Percentiles rank a stretch among this genome's conserved stretches.
Conservation (phyloP, 2,888 invertebrate species). For the Augochlorella aurata region DNA sequence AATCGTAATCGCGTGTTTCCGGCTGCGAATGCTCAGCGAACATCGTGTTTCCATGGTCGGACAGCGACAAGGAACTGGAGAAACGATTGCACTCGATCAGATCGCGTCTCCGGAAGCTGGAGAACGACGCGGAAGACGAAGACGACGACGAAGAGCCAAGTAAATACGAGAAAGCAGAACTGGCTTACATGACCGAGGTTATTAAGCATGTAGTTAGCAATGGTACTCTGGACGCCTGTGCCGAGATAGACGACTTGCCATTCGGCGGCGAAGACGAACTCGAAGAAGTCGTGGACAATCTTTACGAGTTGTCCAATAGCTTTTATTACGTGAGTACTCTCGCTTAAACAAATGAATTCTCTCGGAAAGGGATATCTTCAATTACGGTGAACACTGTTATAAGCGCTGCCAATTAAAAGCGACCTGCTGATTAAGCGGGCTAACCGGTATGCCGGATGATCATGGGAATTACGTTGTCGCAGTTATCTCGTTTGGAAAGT, state of each 20-base stretch:
- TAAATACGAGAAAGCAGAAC: constrained; percentile 76
- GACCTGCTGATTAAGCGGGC: neutral
- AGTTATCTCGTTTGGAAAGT: constrained; percentile 55
- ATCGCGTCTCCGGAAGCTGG: constrained; percentile 72
- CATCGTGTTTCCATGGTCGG: neutral
- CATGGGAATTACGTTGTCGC: neutral
- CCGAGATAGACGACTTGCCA: constrained; percentile 57
- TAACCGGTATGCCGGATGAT: neutral
- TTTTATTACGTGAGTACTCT: constrained; percentile 68
- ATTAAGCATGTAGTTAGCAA: constrained; percentile 76
- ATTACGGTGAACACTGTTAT: neutral
- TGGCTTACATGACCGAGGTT: constrained; percentile 73
- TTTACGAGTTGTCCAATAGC: constrained; percentile 67
- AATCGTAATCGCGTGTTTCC: neutral
- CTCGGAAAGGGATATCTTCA: neutral
- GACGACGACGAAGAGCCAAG: constrained; percentile 69
- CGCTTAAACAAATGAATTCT: neutral
- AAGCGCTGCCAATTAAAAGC: neutral
- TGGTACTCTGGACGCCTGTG: constrained; percentile 74
- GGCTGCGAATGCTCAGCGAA: neutral
- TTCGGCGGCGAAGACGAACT: constrained; percentile 66
- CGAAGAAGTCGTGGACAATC: constrained; percentile 59
- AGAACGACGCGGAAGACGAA: constrained; percentile 72
- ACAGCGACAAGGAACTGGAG: constrained; percentile 80
- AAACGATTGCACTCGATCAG: constrained; percentile 79